Evolutionary conservation across 1,140 invertebrate genomes (phyloP), one percentile per base, ranked within the genome.

Genomic region (Mycetomoellerius zeteki): DNA sequence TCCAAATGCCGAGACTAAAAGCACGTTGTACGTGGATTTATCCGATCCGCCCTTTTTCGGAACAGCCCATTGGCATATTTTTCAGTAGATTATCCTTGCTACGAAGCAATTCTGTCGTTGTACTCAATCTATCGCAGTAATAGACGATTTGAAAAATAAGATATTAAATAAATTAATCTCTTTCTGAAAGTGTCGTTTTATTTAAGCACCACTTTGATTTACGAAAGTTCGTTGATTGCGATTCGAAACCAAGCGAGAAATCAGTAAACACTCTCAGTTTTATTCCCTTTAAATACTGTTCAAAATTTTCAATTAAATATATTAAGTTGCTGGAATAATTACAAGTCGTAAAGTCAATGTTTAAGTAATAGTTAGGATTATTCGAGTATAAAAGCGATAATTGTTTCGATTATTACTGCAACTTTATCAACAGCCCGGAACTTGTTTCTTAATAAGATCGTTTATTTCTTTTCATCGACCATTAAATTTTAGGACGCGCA

Each of bases 291-390:
- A 33, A 73, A 47, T 47, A 37, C 14, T 10, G 24, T 43, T 30
- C 24, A 27, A 73, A 72, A 73, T 60, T 47, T 56, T 47, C 27
- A 24, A 47, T 47, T 27, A 60, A 50, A 50, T 75, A 14, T 60
- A 84, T 75, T 24, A 60, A 84, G 19, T 80, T 37, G 33, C 69
- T 14, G 24, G 19, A 58, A 73, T n/a, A 37, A 72, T 6, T 8
- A 7, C 21, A 10, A 54, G n/a, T 52, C 64, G 12, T 8, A n/a
- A 72, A 58, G 21, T 81, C 21, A 65, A n/a, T 33, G 21, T 58
- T 72, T 43, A 21, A 81, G 21, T 81, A 54, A 71, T 47, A 47
- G n/a, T 69, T 69, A 80, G n/a, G 47, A 80, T 69, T 69, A 43
- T 60, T 60, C 12, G 12, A 58, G 30, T 54, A 27, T 47, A 64